phyloP scores from a whole-genome alignment of 2,888 invertebrate genomes.

The Lepidochrysops patricia region DNA sequence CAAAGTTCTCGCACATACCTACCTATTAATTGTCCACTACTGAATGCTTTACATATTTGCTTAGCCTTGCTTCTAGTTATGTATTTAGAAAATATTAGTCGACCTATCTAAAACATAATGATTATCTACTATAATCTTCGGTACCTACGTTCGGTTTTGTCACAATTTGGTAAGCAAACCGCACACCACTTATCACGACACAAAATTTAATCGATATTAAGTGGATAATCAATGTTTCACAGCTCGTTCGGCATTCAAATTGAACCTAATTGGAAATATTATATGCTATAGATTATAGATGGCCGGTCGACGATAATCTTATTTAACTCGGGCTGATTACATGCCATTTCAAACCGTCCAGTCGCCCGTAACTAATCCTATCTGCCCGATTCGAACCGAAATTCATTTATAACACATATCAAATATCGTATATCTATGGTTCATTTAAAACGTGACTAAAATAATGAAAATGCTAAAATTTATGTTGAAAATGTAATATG shows the following conservation, averaged over 20 bases:
- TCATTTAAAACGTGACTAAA: not conserved
- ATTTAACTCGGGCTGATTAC: conserved; percentile 8
- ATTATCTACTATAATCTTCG: too few relatives aligned
- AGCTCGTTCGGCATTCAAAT: not conserved
- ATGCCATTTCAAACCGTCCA: conserved; percentile 2
- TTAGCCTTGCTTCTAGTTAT: too few relatives aligned
- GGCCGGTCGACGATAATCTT: not conserved
- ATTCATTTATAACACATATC: not conserved
- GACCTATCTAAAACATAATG: too few relatives aligned
- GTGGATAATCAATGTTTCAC: not conserved
- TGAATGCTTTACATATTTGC: too few relatives aligned
- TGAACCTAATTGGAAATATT: conserved; percentile 1
- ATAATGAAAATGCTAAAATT: not conserved
- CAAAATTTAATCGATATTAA: not conserved
- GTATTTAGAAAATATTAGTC: too few relatives aligned
- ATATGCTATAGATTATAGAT: not conserved
- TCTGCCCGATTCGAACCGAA: not conserved
- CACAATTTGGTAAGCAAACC: not conserved
- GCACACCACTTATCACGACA: not conserved
- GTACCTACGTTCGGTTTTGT: not conserved
- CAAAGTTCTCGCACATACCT: not conserved
- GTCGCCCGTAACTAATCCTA: not conserved
- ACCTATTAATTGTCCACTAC: too few relatives aligned
- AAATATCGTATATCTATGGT: not conserved
- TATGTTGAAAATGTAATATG: not conserved